Evolutionary conservation across 2,113 vertebrate genomes (phyloP), one percentile per base, ranked within the genome.

Genomic region (Tetraodon nigroviridis): DNA sequence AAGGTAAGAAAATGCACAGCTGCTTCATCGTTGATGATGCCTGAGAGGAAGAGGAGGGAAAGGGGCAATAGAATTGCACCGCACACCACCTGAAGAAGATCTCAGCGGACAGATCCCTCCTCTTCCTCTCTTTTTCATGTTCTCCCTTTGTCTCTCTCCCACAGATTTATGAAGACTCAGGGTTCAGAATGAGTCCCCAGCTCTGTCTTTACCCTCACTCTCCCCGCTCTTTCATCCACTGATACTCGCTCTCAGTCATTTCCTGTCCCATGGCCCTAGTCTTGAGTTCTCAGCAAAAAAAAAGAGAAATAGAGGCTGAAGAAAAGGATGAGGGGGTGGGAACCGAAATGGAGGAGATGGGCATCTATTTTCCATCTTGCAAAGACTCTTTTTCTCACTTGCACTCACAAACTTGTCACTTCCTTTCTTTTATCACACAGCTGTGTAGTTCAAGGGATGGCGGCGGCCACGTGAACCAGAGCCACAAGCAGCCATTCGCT

Each of bases 101-200:
- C 75, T 80, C 74, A 76, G 58, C 37, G 66, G 67, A 79, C 40
- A 1, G 60, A 64, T 64, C 60, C 32, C 19, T 76, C 56, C 67
- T 7, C 21, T 47, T 24, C 51, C 56, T 54, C 20, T 65, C 42
- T 66, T 58, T 55, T 65, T 32, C 50, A 0, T 69, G 64, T 67
- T 64, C 78, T 55, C 73, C 61, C 79, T 83, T 79, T 81, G 73
- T 83, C 75, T 79, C 18, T 0, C 65, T 71, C 62, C 80, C 84
- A 84, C 86, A 84, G 82, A 86, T 87, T 87, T 86, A 84, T 86
- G 80, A 86, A 76, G 79, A 82, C 68, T 67, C 67, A 54, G 54
- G 60, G 73, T 80, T 82, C 75, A 78, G 60, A 82, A 80, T 16
- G 37, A 74, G 71, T 76, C 84, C 80, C 82, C 27, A 63, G 81